Evolutionary conservation across 1,140 invertebrate genomes (phyloP), one percentile per base, ranked within the genome.

Genomic region (Epicauta chinensis): DNA sequence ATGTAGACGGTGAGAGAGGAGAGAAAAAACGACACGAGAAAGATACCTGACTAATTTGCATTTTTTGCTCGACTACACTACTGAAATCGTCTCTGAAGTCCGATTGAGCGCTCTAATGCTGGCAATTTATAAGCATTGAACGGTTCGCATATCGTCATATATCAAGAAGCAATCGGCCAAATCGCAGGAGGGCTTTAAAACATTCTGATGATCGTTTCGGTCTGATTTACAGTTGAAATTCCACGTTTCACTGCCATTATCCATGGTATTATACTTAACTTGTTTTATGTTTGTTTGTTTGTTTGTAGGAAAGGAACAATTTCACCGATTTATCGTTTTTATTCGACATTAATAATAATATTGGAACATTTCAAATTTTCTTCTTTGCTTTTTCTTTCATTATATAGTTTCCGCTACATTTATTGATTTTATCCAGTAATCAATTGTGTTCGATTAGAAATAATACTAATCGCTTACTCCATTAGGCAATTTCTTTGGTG

Each of bases 121-220:
- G 42, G 56, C 56, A 58, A 68, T 68, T 68, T 68, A 58, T 66
- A 68, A 61, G 60, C 66, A 60, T 59, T 46, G 60, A 61, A 51
- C 61, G 50, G 54, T 50, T 60, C 62, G 51, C 59, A 59, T 63
- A 65, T 59, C 59, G 56, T 62, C 59, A 68, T 65, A 66, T 66
- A 65, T 66, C 64, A 66, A 61, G 54, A 66, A 59, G 64, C 64
- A 67, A 67, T 68, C 66, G 64, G 57, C 45, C 45, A 45, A 62
- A 62, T 64, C 65, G 54, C 65, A 55, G 51, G 65, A 66, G 64
- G 56, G 56, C 59, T 64, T 66, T 66, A 66, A 67, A 66, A 67
- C 63, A 67, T 64, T 60, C 54, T 54, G 55, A 64, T 66, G 61
- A 66, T 66, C 61, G 61, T 58, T 64, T 52, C 47, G 57, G 55